Base-by-base conservation (phyloP, 1,140 invertebrate species). In the Atopsyche davidsoni region DNA sequence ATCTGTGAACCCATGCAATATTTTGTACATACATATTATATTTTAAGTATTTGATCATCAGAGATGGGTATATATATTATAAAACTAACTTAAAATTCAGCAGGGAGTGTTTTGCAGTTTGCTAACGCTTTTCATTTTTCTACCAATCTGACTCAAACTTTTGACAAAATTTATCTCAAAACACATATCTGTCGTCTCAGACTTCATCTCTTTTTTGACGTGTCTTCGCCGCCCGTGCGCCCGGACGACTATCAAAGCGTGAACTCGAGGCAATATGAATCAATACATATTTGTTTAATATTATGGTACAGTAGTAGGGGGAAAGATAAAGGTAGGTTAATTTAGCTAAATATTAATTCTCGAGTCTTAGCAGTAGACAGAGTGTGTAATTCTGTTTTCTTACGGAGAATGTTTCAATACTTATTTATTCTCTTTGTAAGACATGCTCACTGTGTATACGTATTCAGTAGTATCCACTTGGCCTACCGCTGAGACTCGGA, bases 291-390 rank as follows among this genome's bases (percentile, higher is more conserved):
- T 10, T 39, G 7, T 28, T 17, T 3, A 39, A 7, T 18, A 18
- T 39, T 39, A 10, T 17, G 19, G 11, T 39, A 39, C 17, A 16
- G 17, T 17, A 39, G 18, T 16, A 11, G 19, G 36, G 18, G 7
- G 36, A 17, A 17, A 9, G n/a, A n/a, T n/a, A n/a, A n/a, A 13
- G 36, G 14, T 51, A 51, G 40, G 32, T 36, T 51, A 51, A 2
- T 32, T 51, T 51, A 51, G 48, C 34, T 28, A 18, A 44, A 44
- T 51, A 45, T 44, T 10, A 13, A 36, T 38, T 51, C 41, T 51
- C 35, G 41, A 51, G 28, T 44, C 48, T 45, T 51, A 38, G 39
- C 34, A 34, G 41, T 41, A 22, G 13, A n/a, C n/a, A n/a, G n/a
- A n/a, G n/a, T n/a, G n/a, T n/a, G n/a, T n/a, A n/a, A n/a, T n/a